Conservation (phyloP, 2,113 vertebrate genomes). For the Dromaius novaehollandiae region DNA sequence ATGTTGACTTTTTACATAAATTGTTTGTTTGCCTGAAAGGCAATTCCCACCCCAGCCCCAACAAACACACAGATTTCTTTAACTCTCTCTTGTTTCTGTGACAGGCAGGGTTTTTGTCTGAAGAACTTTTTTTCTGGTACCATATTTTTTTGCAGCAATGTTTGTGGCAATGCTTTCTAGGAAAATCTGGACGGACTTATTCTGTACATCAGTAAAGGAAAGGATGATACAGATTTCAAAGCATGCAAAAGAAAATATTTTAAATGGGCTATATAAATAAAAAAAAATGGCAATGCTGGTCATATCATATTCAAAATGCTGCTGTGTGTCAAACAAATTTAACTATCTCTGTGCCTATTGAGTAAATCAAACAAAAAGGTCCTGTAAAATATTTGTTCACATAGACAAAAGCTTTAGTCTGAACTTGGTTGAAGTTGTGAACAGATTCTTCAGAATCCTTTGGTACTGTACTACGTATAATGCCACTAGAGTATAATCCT, state of each 20-base stretch:
- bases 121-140: neutral
- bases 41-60: no score
- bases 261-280: neutral
- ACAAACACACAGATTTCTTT: neutral
- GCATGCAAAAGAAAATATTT: neutral
- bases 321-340: no score
- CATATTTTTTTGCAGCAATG: neutral
- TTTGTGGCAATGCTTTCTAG: neutral
- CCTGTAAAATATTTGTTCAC: neutral
- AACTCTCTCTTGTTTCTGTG: neutral
- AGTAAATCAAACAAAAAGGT: neutral
- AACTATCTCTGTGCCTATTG: neutral
- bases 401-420: neutral
- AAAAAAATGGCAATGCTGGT: neutral
- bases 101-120: neutral
- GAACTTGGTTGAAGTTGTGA: neutral
- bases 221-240: rapidly evolving
- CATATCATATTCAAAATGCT: neutral
- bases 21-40: neutral
- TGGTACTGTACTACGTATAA: neutral
- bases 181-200: neutral
- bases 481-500: neutral
- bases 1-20: neutral
- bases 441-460: neutral
- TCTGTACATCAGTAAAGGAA: neutral